phyloP scores from a whole-genome alignment of 2,113 vertebrate species.

The Prunella fulvescens region DNA sequence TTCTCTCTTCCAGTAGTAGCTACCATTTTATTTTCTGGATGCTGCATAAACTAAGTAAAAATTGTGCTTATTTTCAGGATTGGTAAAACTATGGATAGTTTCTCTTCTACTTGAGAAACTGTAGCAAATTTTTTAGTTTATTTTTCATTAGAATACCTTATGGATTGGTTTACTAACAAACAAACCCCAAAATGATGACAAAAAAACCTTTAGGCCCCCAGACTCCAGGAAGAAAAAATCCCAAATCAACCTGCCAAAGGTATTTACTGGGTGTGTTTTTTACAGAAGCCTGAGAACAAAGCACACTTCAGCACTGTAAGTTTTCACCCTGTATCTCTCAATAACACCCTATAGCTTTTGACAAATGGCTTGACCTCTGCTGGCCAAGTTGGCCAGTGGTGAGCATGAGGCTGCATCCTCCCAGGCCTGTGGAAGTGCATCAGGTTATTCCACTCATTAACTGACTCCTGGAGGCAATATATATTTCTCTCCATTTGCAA shows the following conservation, averaged over 20 bases:
- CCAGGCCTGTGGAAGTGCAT: neutral
- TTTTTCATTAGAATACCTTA: neutral
- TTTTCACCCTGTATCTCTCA: neutral
- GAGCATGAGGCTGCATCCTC: neutral
- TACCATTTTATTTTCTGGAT: neutral
- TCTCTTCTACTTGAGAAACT: neutral
- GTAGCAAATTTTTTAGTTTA: neutral
- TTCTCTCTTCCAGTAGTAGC: neutral
- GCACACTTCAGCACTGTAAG: accelerated
- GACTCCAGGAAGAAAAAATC: too few relatives aligned
- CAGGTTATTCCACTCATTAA: neutral
- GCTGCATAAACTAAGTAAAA: neutral
- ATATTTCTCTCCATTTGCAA: neutral
- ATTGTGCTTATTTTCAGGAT: neutral
- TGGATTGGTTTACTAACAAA: neutral
- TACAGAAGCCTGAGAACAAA: neutral
- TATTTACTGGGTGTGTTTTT: neutral
- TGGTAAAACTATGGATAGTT: neutral
- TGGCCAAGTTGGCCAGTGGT: neutral
- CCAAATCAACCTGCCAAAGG: neutral
- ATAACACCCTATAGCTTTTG: neutral
- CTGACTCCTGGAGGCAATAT: neutral
- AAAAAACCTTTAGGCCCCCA: accelerated
- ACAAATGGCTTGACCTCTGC: neutral
- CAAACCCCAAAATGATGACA: neutral